Evolutionary conservation across 2,113 vertebrate species (phyloP), one percentile per base, ranked within the genome.

Genomic region (Noturus placidus): DNA sequence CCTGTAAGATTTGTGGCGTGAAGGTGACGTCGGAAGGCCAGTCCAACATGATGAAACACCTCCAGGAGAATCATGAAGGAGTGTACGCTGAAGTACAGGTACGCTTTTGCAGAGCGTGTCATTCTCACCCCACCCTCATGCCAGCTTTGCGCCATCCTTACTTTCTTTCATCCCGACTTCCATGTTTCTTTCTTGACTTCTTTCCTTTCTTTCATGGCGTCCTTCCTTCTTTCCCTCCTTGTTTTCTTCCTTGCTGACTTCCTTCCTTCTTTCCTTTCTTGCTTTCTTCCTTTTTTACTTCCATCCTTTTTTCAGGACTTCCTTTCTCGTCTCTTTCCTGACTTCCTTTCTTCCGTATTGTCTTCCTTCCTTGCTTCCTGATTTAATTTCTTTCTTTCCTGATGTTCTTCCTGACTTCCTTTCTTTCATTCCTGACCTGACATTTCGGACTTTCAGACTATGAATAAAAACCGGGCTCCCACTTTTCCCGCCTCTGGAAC

Each of bases 1-100:
- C 63, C 25, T 88, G 87, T 79, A 88, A 88, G 57, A 42, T 84
- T 25, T 88, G 87, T 46, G 46, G 63, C 30, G 22, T 69, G 5
- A 84, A n/a, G 15, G 20, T 88, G 87, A 27, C 3, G 27, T 56
- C 46, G 22, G 33, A 83, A 0, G 87, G 87, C 3, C 82, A 83
- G 11, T 35, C 30, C 59, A 33, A 61, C 59, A 88, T 88, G 87
- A 67, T 69, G 59, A 83, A 67, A 15, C 87, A 88, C 42, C 87
- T 88, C 13, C 81, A 78, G 59, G 87, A 88, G 30, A 65, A 78
- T 22, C 87, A 88, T 7, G 81, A 83, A n/a, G 14, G 13, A 0
- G 70, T 69, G 3, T 30, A 84, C 19, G 30, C 57, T 1, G 87
- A 88, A 56, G 27, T 84, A 6, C 81, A 67, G 67, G 87, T 88